phyloP scores from a whole-genome alignment of 2,113 vertebrate genomes.

The Solea senegalensis region DNA sequence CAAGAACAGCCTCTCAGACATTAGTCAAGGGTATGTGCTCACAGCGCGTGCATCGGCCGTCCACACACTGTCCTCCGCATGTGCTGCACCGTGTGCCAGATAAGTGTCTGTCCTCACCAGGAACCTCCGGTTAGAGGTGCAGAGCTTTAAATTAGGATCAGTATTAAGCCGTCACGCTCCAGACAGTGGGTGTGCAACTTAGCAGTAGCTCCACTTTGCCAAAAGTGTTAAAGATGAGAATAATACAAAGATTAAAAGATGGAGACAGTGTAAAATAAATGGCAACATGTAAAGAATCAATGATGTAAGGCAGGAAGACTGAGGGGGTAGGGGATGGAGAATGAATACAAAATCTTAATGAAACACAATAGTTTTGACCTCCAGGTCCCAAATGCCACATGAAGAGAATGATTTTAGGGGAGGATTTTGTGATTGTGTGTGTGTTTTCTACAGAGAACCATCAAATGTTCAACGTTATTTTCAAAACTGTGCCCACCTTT shows the following conservation, averaged over 20 bases:
- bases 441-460: conserved; percentile 17
- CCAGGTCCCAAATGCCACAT: conserved; percentile 28
- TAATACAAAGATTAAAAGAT: conserved; percentile 29
- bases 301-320: conserved; percentile 22
- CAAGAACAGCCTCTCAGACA: neutral
- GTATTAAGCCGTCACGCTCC: conserved; percentile 49
- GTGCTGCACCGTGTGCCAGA: conserved; percentile 13
- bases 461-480: conserved; percentile 62
- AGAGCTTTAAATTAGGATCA: conserved; percentile 33
- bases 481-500: conserved; percentile 50
- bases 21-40: neutral
- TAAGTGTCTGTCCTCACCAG: conserved; percentile 27
- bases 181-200: conserved; percentile 22
- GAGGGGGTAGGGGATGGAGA: conserved; percentile 18
- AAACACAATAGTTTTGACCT: conserved; percentile 49
- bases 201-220: conserved; percentile 25
- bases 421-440: conserved; percentile 25
- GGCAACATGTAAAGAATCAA: conserved; percentile 44
- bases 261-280: conserved; percentile 24
- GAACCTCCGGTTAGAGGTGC: conserved; percentile 35
- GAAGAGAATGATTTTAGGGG: conserved; percentile 32
- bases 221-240: conserved; percentile 30
- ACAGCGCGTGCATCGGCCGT: conserved; percentile 21
- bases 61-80: neutral
- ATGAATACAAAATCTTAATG: conserved; percentile 48